Conservation (phyloP, 2,113 vertebrate genomes). For the Abramis brama region DNA sequence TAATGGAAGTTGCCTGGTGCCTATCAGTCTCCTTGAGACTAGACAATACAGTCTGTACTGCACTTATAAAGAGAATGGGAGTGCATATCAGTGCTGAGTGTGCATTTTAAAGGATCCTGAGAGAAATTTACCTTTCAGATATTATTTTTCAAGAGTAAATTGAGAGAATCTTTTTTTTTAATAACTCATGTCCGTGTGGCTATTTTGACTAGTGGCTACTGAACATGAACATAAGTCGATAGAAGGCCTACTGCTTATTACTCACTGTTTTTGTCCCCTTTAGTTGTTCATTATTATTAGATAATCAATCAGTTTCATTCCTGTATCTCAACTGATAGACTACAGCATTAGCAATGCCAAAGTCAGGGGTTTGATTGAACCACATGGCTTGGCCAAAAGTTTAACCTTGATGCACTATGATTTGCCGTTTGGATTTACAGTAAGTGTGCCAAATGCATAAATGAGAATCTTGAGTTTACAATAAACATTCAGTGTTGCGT, state of each 20-base stretch:
- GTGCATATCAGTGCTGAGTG: not conserved
- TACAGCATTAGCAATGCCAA: not conserved
- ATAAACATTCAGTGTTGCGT: slow-evolving; percentile 1
- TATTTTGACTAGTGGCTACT: not conserved
- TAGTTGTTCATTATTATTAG: not conserved
- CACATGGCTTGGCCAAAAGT: not conserved
- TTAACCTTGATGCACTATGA: not conserved
- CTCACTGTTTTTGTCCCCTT: not conserved
- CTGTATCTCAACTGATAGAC: not conserved
- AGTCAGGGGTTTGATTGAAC: not conserved
- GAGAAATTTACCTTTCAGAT: not conserved
- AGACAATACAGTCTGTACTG: slow-evolving; percentile 9
- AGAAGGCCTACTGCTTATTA: not conserved
- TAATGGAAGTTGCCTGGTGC: slow-evolving; percentile 40
- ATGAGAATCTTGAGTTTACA: not conserved
- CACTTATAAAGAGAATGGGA: slow-evolving; percentile 11
- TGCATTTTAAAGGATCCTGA: slow-evolving; percentile 13
- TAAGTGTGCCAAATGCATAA: not conserved
- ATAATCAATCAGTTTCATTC: not conserved
- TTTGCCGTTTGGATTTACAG: not conserved
- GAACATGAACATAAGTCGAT: not conserved
- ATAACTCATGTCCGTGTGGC: not conserved
- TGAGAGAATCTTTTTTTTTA: not conserved
- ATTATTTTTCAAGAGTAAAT: slow-evolving; percentile 1
- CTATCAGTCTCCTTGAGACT: slow-evolving; percentile 29